A percentile compares a stretch with the other conserved stretches of the same genome.
Conservation (phyloP, 2,888 invertebrate species). For the Eledone cirrhosa region DNA sequence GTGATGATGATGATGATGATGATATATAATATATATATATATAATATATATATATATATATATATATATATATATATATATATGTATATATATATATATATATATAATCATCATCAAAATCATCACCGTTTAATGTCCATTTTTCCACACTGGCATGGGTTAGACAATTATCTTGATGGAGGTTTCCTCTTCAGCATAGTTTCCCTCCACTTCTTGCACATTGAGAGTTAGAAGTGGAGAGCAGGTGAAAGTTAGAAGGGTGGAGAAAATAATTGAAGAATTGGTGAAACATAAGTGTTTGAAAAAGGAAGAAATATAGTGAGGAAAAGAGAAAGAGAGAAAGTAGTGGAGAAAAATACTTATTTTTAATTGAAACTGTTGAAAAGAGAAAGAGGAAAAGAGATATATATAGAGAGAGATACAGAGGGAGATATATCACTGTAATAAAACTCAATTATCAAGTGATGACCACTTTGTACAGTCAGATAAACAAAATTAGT, state of each 20-base stretch:
- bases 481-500: no score
- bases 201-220: not conserved
- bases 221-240: no score
- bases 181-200: not conserved
- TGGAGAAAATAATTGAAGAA: not conserved
- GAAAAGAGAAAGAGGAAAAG: no score
- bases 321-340: conserved; percentile 28
- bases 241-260: not conserved
- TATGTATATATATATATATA: conserved; percentile 15
- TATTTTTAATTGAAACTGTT: no score
- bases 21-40: no score
- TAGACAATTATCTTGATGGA: not conserved
- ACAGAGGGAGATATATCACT: not conserved
- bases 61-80: conserved; percentile 25
- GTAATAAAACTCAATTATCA: no score
- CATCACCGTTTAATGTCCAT: not conserved
- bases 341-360: conserved; percentile 26
- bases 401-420: not conserved
- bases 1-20: no score
- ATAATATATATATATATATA: no score
- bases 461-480: no score
- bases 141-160: no score
- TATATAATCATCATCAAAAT: not conserved
- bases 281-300: not conserved
- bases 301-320: conserved; percentile 27